Evolutionary conservation across 2,797 vertebrate species (phyloP).

Genomic region (Typhlichthys eigenmanni): DNA sequence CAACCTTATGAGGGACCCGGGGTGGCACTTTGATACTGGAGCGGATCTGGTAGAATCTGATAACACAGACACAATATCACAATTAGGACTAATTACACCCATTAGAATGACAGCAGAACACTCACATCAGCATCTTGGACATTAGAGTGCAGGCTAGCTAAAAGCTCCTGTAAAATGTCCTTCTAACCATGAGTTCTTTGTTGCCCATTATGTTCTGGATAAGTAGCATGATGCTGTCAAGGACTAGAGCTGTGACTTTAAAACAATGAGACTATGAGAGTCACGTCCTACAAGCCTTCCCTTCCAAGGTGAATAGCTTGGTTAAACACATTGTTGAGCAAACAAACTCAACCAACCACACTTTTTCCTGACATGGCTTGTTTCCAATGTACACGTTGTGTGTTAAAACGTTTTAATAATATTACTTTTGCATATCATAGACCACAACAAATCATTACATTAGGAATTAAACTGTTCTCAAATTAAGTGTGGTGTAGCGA

Average conservation of each 20-base stretch:
- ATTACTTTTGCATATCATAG: not conserved
- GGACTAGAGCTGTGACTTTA: constrained; percentile 3
- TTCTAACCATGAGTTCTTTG: constrained; percentile 51
- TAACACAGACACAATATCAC: constrained; percentile 29
- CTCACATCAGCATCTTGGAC: too few relatives aligned
- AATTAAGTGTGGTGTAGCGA: not conserved
- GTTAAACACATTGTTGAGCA: not conserved
- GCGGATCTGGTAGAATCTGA: constrained; percentile 96
- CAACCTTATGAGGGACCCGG: constrained; percentile 92
- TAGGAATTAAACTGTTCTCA: not conserved
- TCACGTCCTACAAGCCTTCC: constrained; percentile 10
- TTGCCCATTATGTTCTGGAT: constrained; percentile 29
- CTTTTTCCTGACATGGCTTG: constrained; percentile 3
- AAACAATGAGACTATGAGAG: not conserved
- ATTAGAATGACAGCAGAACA: too few relatives aligned
- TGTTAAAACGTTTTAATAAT: not conserved
- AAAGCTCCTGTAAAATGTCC: constrained; percentile 55
- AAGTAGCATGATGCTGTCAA: constrained; percentile 21
- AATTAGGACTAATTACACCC: too few relatives aligned
- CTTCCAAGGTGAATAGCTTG: constrained; percentile 4
- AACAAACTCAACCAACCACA: not conserved
- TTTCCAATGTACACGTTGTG: not conserved
- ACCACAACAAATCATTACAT: not conserved
- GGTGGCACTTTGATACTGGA: constrained; percentile 90
- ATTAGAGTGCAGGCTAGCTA: constrained; percentile 26